Evolutionary conservation across 2,113 vertebrate species (phyloP).

Genomic region (Tauraco erythrolophus): DNA sequence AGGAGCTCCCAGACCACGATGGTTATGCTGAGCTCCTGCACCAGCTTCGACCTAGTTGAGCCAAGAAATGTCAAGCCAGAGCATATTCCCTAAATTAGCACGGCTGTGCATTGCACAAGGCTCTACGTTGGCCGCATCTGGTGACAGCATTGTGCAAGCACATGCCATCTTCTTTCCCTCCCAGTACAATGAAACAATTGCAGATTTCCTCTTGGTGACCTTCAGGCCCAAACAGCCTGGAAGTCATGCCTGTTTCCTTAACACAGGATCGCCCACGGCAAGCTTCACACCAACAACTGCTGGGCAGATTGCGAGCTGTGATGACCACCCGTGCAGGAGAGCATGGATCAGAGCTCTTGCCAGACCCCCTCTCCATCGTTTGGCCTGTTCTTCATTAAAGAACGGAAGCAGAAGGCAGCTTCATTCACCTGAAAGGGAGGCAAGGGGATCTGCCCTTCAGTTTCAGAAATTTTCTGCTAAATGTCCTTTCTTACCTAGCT

Average conservation of each 20-base stretch:
- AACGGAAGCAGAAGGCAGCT: neutral
- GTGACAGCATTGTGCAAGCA: neutral
- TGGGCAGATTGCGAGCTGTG: neutral
- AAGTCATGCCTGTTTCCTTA: neutral
- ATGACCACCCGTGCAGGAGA: neutral
- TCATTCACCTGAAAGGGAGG: neutral
- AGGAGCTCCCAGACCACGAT: fast-evolving
- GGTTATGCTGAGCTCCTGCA: neutral
- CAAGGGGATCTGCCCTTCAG: neutral
- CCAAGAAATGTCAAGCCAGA: neutral
- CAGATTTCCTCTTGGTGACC: neutral
- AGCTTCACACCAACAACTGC: neutral
- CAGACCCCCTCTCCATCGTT: neutral
- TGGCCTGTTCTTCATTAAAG: neutral
- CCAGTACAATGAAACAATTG: neutral
- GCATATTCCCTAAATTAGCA: neutral
- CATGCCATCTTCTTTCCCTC: neutral
- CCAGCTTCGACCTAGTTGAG: neutral
- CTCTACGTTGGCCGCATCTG: neutral
- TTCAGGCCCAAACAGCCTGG: neutral
- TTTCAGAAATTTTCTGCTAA: neutral
- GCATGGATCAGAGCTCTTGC: neutral
- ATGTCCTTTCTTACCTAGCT: neutral
- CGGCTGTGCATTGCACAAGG: fast-evolving
- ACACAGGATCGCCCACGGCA: neutral